Evolutionary conservation across 1,140 invertebrate genomes (phyloP), one percentile per base, ranked within the genome.

Genomic region (Drosophila rufa): DNA sequence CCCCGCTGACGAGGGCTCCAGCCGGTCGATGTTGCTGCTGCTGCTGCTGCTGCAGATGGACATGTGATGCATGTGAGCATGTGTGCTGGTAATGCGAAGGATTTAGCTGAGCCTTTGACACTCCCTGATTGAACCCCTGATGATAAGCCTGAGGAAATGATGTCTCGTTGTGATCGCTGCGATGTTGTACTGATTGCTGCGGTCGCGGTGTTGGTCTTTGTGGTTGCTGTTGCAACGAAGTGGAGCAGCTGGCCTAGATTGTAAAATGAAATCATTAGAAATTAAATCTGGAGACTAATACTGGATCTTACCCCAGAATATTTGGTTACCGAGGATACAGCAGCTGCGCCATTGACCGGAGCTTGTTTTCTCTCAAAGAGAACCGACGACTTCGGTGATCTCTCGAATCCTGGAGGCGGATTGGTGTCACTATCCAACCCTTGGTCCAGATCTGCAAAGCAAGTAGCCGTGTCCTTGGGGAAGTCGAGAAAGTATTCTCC

Each of bases 401-500:
- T 64, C 40, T 89, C 84, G 15, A 76, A 67, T 27, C 75, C 84
- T 1, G 76, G 80, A 0, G 79, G 62, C 15, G 59, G 40, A n/a
- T 60, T 58, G 2, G 43, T 14, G 7, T 15, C 9, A 11, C 48
- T 6, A 3, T 22, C n/a, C 4, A 42, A 8, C 15, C 9, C 43
- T 11, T 48, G 11, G 19, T 27, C 30, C 22, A 46, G 19, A 9
- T 45, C 62, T 17, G 53, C 36, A 15, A 73, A 50, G 11, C 73
- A 76, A 27, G 17, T 47, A n/a, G 64, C 42, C 11, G 73, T 38
- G 42, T 85, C 64, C 43, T 74, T 55, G 12, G 79, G 77, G 50
- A 85, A 87, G 64, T 87, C 84, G 0, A 82, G 55, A 57, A 70
- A 82, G 27, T 57, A 38, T 2, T 90, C 68, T 5, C 84, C 84